These are phyloP conservation scores for Megathymus violae DNA, from an alignment of 1,140 invertebrate genomes.

Conservation along the genomic window DNA sequence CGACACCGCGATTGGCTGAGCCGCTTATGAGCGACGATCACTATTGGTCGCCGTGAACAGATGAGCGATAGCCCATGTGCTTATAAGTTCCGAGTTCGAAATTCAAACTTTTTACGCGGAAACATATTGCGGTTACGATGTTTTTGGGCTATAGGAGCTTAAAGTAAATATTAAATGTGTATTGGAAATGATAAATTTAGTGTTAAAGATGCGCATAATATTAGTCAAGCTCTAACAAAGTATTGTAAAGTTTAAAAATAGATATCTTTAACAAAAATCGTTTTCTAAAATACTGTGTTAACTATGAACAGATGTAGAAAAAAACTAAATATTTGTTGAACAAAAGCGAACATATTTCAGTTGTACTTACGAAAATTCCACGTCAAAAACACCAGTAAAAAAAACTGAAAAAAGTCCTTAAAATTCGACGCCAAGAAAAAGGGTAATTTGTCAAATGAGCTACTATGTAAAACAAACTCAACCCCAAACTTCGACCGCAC, in stretches of 20 bases:
- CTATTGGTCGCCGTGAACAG: slow-evolving; percentile 67
- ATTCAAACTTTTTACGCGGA: slow-evolving; percentile 61
- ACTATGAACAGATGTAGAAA: neutral
- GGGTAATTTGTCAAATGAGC: neutral
- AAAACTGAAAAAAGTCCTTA: neutral
- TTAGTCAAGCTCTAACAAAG: no score
- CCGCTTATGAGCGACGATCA: slow-evolving; percentile 76
- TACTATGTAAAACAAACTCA: neutral
- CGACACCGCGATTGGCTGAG: slow-evolving; percentile 67
- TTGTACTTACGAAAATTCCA: slow-evolving; percentile 19
- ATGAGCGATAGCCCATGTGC: slow-evolving; percentile 77
- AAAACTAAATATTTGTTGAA: neutral
- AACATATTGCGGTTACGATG: slow-evolving; percentile 23
- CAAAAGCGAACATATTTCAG: neutral
- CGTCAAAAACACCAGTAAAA: slow-evolving; percentile 9
- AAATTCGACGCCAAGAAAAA: neutral
- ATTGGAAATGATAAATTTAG: no score
- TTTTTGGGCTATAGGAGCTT: neutral
- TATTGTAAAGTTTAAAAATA: no score
- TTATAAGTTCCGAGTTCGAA: slow-evolving; percentile 71
- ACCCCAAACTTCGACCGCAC: neutral
- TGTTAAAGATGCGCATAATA: no score
- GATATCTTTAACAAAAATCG: neutral
- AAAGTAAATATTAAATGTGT: no score
- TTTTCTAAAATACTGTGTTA: neutral